Conservation (phyloP, 1,140 invertebrate genomes). For the Pogonus chalceus region DNA sequence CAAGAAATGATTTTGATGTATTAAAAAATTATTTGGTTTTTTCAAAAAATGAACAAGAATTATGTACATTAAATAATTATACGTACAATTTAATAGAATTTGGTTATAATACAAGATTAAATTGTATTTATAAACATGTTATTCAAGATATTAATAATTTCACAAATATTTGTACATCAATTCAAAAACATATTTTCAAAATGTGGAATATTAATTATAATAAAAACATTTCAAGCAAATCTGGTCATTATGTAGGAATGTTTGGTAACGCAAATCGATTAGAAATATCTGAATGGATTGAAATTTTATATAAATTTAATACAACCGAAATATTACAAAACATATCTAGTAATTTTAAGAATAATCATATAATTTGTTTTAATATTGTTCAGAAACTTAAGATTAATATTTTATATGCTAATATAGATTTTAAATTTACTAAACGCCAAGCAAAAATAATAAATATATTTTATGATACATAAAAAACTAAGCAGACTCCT, state of each 20-base stretch:
- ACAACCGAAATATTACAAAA: constrained; percentile 35
- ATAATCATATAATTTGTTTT: constrained; percentile 20
- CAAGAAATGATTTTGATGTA: constrained; percentile 25
- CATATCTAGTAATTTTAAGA: constrained; percentile 17
- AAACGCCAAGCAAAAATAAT: constrained; percentile 28
- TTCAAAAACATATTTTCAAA: constrained; percentile 38
- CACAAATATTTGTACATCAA: constrained; percentile 32
- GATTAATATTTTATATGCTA: constrained; percentile 28
- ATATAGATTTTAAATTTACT: constrained; percentile 20
- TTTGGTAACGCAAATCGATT: constrained; percentile 45
- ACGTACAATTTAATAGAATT: constrained; percentile 35
- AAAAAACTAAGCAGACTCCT: no score
- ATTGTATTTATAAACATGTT: constrained; percentile 29
- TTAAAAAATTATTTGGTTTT: constrained; percentile 36
- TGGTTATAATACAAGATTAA: constrained; percentile 40
- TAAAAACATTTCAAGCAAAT: constrained; percentile 29
- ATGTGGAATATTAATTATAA: constrained; percentile 29
- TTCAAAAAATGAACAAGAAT: constrained; percentile 31
- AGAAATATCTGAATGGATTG: constrained; percentile 25
- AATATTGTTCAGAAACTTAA: constrained; percentile 20
- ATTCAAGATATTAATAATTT: constrained; percentile 32
- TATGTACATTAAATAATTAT: constrained; percentile 34
- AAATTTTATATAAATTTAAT: constrained; percentile 35
- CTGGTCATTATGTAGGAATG: constrained; percentile 40
- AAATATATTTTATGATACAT: constrained; percentile 18